These are phyloP conservation scores for Tigriopus japonicus DNA, from an alignment of 1,140 invertebrate species.

Conservation along the genomic window DNA sequence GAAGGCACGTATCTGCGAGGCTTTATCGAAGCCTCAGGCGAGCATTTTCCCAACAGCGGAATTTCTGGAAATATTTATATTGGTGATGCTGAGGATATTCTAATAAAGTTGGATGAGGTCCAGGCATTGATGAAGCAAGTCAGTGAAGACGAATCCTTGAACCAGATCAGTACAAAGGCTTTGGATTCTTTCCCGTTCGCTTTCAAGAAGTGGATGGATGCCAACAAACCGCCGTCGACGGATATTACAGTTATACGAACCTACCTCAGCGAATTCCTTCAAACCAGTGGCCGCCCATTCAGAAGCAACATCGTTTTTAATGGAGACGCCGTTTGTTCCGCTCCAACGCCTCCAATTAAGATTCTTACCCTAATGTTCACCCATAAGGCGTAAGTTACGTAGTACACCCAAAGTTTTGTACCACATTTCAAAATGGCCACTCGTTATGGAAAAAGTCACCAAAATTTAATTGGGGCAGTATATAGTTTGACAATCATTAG, in stretches of 20 bases:
- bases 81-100: slow-evolving; percentile 19
- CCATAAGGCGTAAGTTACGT: no score
- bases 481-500: no score
- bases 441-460: no score
- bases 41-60: slow-evolving; percentile 32
- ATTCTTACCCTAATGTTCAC: no score
- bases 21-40: slow-evolving; percentile 26
- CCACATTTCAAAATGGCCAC: no score
- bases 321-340: not conserved
- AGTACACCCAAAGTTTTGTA: not conserved
- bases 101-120: slow-evolving; percentile 20
- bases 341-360: no score
- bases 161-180: slow-evolving; percentile 18
- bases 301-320: slow-evolving; percentile 15
- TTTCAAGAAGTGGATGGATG: slow-evolving; percentile 20
- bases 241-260: slow-evolving; percentile 15
- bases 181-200: slow-evolving; percentile 24
- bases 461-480: no score
- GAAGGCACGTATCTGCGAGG: slow-evolving; percentile 28
- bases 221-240: slow-evolving; percentile 13
- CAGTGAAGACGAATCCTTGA: slow-evolving; percentile 14
- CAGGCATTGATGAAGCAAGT: slow-evolving; percentile 16
- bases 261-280: slow-evolving; percentile 16
- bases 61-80: slow-evolving; percentile 29
- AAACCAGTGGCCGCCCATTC: slow-evolving; percentile 16